These are phyloP conservation scores for Pterois miles DNA, from an alignment of 2,797 vertebrate genomes.

Conservation along the genomic window DNA sequence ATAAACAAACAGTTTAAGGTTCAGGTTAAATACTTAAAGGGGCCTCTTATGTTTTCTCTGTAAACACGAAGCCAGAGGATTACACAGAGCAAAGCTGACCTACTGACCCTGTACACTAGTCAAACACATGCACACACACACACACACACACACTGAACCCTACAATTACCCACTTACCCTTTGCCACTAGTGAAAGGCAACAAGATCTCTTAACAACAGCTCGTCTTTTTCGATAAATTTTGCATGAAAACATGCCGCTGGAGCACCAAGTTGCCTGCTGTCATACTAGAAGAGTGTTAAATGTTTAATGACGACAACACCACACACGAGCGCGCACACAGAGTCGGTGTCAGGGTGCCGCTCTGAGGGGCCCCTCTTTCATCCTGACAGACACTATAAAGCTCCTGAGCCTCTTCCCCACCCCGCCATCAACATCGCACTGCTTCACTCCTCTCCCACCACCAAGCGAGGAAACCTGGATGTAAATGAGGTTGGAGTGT, in stretches of 20 bases:
- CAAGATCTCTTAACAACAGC: conserved; percentile 88
- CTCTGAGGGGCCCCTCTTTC: conserved; percentile 91
- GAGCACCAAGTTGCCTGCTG: conserved; percentile 94
- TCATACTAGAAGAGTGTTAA: conserved; percentile 93
- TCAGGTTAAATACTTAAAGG: conserved; percentile 5
- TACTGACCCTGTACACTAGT: conserved; percentile 55
- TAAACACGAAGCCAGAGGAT: conserved; percentile 33
- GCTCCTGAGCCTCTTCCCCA: conserved; percentile 67
- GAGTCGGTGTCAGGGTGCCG: conserved; percentile 89
- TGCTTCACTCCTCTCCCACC: conserved; percentile 48
- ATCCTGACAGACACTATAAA: conserved; percentile 89
- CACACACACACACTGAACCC: conserved; percentile 36
- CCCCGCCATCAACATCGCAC: conserved; percentile 57
- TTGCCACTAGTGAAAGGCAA: conserved; percentile 89
- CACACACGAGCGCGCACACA: conserved; percentile 75
- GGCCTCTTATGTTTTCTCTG: conserved; percentile 3
- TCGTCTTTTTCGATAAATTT: conserved; percentile 95
- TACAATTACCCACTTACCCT: conserved; percentile 88
- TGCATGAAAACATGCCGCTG: conserved; percentile 94
- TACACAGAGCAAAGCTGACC: conserved; percentile 56
- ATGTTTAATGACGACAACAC: conserved; percentile 99
- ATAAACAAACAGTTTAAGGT: conserved; percentile 3
- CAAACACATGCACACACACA: conserved; percentile 31
- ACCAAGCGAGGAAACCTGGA: conserved; percentile 85
- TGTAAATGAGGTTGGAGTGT: conserved; percentile 85